Percentiles rank a stretch among this genome's conserved stretches.
phyloP scores from a whole-genome alignment of 2,113 vertebrate species.

The Oceanodroma tethys region DNA sequence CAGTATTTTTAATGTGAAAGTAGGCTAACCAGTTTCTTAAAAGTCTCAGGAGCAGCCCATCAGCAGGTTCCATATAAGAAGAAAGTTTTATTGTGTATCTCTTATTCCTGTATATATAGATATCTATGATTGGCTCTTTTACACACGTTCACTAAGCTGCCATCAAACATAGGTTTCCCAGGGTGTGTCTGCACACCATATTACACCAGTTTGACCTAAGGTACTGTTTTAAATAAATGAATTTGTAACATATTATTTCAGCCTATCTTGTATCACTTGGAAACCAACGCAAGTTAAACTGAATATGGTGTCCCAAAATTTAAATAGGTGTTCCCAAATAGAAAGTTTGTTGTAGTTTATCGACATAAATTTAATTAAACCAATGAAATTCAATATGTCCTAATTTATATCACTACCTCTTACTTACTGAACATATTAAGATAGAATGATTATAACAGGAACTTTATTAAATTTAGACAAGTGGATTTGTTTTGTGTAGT shows the following conservation, averaged over 20 bases:
- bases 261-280: not conserved
- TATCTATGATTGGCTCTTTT: slow-evolving; percentile 7
- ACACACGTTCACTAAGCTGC: not conserved
- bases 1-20: not conserved
- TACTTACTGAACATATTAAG: not conserved
- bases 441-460: not conserved
- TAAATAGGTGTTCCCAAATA: not conserved
- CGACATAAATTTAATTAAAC: not conserved
- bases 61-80: not conserved
- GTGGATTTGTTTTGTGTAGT: not conserved
- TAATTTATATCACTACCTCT: not conserved
- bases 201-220: not conserved
- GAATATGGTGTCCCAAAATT: not conserved
- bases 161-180: not conserved
- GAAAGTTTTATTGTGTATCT: not conserved
- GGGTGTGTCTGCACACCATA: not conserved
- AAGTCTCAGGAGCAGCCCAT: not conserved
- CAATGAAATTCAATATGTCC: not conserved
- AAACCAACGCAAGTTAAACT: not conserved
- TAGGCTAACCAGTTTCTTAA: not conserved
- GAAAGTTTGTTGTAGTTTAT: not conserved
- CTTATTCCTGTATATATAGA: slow-evolving; percentile 14
- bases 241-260: not conserved
- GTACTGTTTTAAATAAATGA: not conserved
- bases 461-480: not conserved